A percentile compares a stretch with the other conserved stretches of the same genome.
Conservation (phyloP, 1,140 invertebrate genomes). For the Euwallacea fornicatus region DNA sequence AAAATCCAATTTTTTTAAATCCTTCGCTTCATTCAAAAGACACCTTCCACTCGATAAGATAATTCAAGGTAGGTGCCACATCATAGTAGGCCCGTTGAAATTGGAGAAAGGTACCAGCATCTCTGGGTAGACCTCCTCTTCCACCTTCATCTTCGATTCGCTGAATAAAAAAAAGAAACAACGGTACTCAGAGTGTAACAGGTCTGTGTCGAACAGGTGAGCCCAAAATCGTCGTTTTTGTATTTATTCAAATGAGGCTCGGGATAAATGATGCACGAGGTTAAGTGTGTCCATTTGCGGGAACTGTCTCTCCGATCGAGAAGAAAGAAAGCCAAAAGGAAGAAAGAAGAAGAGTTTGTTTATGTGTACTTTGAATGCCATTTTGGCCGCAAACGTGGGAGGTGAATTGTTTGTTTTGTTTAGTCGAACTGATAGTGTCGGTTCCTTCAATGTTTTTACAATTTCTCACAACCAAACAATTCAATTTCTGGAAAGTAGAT, state of each 20-base stretch:
- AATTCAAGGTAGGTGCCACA: too few species aligned
- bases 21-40: too few species aligned
- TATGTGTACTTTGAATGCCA: background rate
- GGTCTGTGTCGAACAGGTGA: conserved; percentile 17
- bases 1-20: too few species aligned
- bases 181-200: conserved; percentile 22
- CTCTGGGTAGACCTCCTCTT: background rate
- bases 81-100: conserved; percentile 20
- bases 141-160: conserved; percentile 7
- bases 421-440: too few species aligned
- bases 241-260: conserved; percentile 23
- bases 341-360: conserved; percentile 5
- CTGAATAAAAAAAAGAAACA: conserved; percentile 15
- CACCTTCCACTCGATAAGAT: too few species aligned
- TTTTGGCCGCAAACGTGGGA: too few species aligned
- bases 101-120: conserved; percentile 16
- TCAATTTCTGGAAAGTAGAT: too few species aligned
- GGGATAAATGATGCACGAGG: background rate
- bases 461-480: too few species aligned
- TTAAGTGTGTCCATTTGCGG: conserved; percentile 16
- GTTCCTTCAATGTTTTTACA: too few species aligned
- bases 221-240: conserved; percentile 17
- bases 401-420: too few species aligned
- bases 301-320: background rate
- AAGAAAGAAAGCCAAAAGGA: background rate